Conservation (phyloP, 2,797 vertebrate species). For the Tangara arthus region DNA sequence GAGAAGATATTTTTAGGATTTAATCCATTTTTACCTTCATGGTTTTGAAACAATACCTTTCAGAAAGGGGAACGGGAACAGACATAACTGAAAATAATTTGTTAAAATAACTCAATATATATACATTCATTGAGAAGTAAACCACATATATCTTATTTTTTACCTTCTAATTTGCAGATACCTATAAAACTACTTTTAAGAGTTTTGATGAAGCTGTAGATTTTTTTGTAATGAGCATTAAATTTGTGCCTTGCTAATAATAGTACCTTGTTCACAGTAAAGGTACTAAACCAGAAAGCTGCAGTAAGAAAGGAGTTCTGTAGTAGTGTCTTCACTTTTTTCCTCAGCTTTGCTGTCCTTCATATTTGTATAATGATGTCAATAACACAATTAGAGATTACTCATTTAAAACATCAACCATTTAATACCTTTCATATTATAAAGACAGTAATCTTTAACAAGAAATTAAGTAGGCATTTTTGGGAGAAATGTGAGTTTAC, state of each 20-base stretch:
- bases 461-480: not conserved
- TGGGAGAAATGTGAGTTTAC: not conserved
- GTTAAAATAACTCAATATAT: not conserved
- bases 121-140: slow-evolving; percentile 25
- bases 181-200: not conserved
- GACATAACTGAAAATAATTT: slow-evolving; percentile 3
- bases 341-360: not conserved
- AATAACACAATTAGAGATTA: not conserved
- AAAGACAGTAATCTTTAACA: not conserved
- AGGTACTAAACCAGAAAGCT: not conserved
- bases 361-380: not conserved
- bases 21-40: not conserved
- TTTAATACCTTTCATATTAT: not conserved
- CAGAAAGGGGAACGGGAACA: not conserved
- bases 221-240: not conserved
- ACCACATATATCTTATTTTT: slow-evolving; percentile 14
- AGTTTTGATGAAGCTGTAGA: slow-evolving; percentile 2
- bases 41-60: slow-evolving; percentile 7
- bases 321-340: not conserved
- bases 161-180: not conserved
- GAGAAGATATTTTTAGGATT: not conserved
- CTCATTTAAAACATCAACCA: not conserved
- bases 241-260: not conserved
- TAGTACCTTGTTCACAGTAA: not conserved
- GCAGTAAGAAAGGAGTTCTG: not conserved